phyloP scores from a whole-genome alignment of 2,797 vertebrate species.

The Acanthis flammea region DNA sequence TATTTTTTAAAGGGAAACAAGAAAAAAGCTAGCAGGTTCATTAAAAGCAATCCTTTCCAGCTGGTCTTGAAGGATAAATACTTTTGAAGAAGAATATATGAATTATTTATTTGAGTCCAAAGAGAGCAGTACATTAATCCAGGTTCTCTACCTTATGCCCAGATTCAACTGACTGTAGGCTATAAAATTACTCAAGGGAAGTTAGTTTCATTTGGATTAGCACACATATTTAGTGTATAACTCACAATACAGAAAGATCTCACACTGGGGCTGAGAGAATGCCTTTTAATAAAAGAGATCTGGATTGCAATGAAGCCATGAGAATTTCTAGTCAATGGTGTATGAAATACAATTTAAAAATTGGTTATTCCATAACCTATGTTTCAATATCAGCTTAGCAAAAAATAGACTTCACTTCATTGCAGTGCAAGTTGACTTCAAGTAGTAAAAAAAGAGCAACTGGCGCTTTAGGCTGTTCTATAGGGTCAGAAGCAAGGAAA shows the following conservation, averaged over 20 bases:
- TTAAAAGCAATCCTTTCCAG: not conserved
- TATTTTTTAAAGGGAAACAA: slow-evolving; percentile 1
- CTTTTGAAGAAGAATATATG: slow-evolving; percentile 24
- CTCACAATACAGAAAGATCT: slow-evolving; percentile 21
- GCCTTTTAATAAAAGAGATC: slow-evolving; percentile 58
- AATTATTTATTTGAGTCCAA: slow-evolving; percentile 65
- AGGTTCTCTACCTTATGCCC: slow-evolving; percentile 40
- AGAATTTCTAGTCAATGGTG: slow-evolving; percentile 59
- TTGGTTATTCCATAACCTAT: slow-evolving; percentile 35
- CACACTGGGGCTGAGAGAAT: slow-evolving; percentile 33
- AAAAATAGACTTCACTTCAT: slow-evolving; percentile 1
- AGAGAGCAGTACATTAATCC: slow-evolving; percentile 17
- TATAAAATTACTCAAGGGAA: slow-evolving; percentile 54
- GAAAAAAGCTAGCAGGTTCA: not conserved
- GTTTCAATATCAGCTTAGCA: slow-evolving; percentile 8
- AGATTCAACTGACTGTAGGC: slow-evolving; percentile 23
- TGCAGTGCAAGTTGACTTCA: not conserved
- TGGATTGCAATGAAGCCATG: slow-evolving; percentile 46
- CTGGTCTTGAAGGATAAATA: not conserved
- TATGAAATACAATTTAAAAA: slow-evolving; percentile 63
- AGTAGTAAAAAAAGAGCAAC: not conserved
- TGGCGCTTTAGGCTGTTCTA: not conserved
- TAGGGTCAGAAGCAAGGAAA: not conserved
- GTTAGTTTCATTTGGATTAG: slow-evolving; percentile 65
- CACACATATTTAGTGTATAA: slow-evolving; percentile 56